Conservation (phyloP, 2,888 invertebrate genomes). For the Amphiduros pacificus region DNA sequence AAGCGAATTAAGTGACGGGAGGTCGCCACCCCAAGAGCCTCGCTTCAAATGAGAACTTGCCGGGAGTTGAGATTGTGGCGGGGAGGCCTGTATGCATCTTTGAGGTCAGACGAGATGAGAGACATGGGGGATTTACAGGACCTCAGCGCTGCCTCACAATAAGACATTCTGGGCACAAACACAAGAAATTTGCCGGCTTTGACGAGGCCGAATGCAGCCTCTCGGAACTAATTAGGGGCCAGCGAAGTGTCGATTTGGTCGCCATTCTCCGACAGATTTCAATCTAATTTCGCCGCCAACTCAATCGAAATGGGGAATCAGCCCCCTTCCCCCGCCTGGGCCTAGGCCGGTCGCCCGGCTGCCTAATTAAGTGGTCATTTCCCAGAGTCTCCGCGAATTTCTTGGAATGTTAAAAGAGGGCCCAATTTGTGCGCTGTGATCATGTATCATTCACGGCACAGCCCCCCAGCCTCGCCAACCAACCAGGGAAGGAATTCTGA, state of each 20-base stretch:
- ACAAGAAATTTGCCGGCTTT: conserved; percentile 4
- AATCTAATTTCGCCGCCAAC: conserved; percentile 14
- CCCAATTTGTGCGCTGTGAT: conserved; percentile 7
- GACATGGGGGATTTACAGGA: too few relatives aligned
- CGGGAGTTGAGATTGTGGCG: too few relatives aligned
- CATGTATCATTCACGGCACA: conserved; percentile 17
- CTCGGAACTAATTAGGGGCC: conserved; percentile 7
- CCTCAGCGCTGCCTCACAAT: too few relatives aligned
- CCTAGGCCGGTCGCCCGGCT: conserved; percentile 1
- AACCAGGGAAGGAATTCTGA: too few relatives aligned
- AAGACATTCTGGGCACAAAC: too few relatives aligned
- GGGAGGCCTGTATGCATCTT: too few relatives aligned
- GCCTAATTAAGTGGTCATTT: conserved; percentile 15
- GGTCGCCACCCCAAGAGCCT: too few relatives aligned
- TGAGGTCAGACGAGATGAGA: too few relatives aligned
- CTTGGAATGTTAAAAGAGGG: conserved; percentile 3
- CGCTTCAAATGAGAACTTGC: too few relatives aligned
- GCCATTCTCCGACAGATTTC: conserved; percentile 11
- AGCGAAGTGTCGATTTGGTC: conserved; percentile 14
- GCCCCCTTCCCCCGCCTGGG: background rate
- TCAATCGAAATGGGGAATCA: conserved; percentile 5
- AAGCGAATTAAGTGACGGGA: too few relatives aligned
- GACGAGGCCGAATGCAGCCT: background rate
- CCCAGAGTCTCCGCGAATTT: conserved; percentile 11
- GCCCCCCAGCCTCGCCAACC: too few relatives aligned